Percentiles rank a stretch among this genome's conserved stretches.
Conservation (phyloP, 2,113 vertebrate species). For the Nannospalax galili region DNA sequence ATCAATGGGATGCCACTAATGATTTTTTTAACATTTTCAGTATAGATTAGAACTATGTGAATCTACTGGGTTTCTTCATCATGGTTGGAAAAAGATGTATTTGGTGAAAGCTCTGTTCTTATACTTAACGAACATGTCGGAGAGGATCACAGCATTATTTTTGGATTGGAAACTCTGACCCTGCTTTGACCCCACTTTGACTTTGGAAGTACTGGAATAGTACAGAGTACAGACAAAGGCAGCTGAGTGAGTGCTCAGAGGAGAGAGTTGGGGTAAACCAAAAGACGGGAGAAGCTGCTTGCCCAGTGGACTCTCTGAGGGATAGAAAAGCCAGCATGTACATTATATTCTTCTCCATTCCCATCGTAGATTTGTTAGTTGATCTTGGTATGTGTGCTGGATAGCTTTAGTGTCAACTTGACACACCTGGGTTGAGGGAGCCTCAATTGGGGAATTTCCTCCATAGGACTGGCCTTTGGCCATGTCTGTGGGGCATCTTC, state of each 20-base stretch:
- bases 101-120: conserved; percentile 19
- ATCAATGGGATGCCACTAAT: background rate
- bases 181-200: background rate
- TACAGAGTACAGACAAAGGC: background rate
- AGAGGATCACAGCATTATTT: background rate
- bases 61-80: background rate
- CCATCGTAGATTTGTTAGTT: background rate
- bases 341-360: background rate
- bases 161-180: background rate
- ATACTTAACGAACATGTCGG: background rate
- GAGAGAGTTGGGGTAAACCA: background rate
- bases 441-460: too few relatives aligned
- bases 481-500: too few relatives aligned
- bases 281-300: background rate
- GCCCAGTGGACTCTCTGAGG: background rate
- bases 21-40: conserved; percentile 4
- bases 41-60: background rate
- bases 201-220: background rate
- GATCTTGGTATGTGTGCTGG: too few relatives aligned
- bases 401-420: too few relatives aligned
- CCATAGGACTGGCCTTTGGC: too few relatives aligned
- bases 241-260: background rate
- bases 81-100: background rate
- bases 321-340: background rate
- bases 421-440: too few relatives aligned